Base-by-base conservation (phyloP, 2,113 vertebrate species). In the Rallus limicola region DNA sequence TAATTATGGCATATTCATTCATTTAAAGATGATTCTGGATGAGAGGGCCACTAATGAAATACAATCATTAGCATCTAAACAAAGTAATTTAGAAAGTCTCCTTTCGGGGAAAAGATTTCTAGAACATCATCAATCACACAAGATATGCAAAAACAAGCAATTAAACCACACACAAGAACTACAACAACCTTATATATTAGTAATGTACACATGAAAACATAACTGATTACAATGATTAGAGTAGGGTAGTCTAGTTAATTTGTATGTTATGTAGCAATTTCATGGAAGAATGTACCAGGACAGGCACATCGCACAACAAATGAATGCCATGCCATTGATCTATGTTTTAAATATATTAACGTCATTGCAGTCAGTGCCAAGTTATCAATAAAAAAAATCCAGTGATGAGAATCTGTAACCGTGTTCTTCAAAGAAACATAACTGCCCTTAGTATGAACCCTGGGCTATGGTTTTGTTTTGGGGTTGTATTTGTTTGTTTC, bases 21-120 rank as follows among this genome's bases (percentile, higher is more conserved):
- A 99, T 99, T 99, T 99, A 99, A 98, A 99, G 99, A 99, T 99
- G 99, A 99, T 99, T 99, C 99, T 99, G 98, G 99, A 99, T 99
- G 98, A 99, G 99, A 99, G 99, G 98, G 98, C 99, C 98, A 99
- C 99, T 99, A 99, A 99, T 99, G 99, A 99, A 99, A 99, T 99
- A 99, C 99, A 99, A 99, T 99, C 99, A 99, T 99, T 99, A 99
- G 99, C 99, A 99, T 99, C 99, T 99, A 99, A 99, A 99, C 99
- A 99, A 99, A 99, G 99, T 99, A 99, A 99, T 99, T 99, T 99
- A 99, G 98, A 99, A 99, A 99, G 99, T 99, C 99, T 99, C 99
- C 99, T 99, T 98, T 99, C 99, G 99, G 99, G 99, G 99, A 99
- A 99, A 99, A 99, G 98, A 98, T 98, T 98, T 98, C 98, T 98